These are phyloP conservation scores for Lysandra bellargus DNA, from an alignment of 2,888 invertebrate genomes.

Conservation along the genomic window DNA sequence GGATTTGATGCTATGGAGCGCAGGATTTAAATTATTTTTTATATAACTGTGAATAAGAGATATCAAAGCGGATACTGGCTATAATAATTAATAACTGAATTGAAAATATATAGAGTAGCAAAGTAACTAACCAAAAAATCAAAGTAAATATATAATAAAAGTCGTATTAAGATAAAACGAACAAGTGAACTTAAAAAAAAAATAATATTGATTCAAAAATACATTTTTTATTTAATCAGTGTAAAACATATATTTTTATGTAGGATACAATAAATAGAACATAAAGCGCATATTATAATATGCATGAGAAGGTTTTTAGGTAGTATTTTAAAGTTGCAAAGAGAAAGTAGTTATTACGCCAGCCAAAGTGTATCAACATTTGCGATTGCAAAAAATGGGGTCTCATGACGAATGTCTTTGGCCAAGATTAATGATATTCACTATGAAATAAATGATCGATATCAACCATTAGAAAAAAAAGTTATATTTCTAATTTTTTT, in stretches of 20 bases:
- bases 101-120: neutral
- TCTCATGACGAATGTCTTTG: constrained; percentile 52
- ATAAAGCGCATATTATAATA: neutral
- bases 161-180: too few species aligned
- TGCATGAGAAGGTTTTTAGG: constrained; percentile 14
- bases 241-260: too few species aligned
- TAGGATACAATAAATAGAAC: neutral
- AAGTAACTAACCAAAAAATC: neutral
- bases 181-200: too few species aligned
- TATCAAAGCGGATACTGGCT: neutral
- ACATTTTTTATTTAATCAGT: too few species aligned
- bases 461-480: neutral
- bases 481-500: neutral
- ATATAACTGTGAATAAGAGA: neutral
- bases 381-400: constrained; percentile 64
- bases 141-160: neutral
- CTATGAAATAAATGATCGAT: neutral
- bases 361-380: constrained; percentile 68
- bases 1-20: neutral
- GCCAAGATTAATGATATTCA: constrained; percentile 6
- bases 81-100: neutral
- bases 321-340: constrained; percentile 47
- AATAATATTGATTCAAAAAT: too few species aligned
- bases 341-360: constrained; percentile 67
- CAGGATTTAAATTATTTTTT: neutral